Base-by-base conservation (phyloP, 2,797 vertebrate species). In the Oreonectes daqikongensis region DNA sequence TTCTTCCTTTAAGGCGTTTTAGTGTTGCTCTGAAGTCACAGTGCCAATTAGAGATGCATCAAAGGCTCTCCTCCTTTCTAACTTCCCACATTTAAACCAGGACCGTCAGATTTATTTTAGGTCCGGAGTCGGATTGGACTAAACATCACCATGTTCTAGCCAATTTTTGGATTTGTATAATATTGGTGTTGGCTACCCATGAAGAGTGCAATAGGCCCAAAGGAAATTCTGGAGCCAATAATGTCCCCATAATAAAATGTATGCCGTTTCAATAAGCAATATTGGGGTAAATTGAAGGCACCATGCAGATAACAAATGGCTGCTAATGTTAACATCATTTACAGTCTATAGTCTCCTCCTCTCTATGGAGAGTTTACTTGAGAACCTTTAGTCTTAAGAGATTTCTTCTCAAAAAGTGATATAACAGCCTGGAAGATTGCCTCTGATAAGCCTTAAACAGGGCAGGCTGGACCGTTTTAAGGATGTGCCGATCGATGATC, bases 391-490 rank as follows among this genome's bases (percentile, higher is more conserved):
- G 68, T 64, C 82, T 85, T 84, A 80, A 80, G 63, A 81, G 82
- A 75, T 83, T 84, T 80, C 65, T 38, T 80, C 57, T 82, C 69
- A 74, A 81, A 81, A 82, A 80, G 66, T 68, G 68, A 69, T 78
- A 85, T 69, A 79, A 73, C 60, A 46, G 59, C 35, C 75, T 46
- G 55, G 46, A 63, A 80, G 69, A 83, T 82, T 61, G 63, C 65
- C 71, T 67, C 53, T 70, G 78, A 82, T 79, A 83, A 82, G 72
- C 81, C 67, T 63, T 44, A 72, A 44, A 85, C 82, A 81, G 69
- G 74, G 76, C 73, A 80, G 70, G 14, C 38, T 24, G 78, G 71
- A 80, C 77, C 73, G 69, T 82, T 82, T 84, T 35, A 53, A 79
- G 73, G 28, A 18, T 28, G 17, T 60, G 82, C 79, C 42, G 75